A percentile compares a stretch with the other conserved stretches of the same genome.
These are phyloP conservation scores for Palythoa grandiflora DNA, from an alignment of 92 coral and sea anemone species.

Conservation along the genomic window DNA sequence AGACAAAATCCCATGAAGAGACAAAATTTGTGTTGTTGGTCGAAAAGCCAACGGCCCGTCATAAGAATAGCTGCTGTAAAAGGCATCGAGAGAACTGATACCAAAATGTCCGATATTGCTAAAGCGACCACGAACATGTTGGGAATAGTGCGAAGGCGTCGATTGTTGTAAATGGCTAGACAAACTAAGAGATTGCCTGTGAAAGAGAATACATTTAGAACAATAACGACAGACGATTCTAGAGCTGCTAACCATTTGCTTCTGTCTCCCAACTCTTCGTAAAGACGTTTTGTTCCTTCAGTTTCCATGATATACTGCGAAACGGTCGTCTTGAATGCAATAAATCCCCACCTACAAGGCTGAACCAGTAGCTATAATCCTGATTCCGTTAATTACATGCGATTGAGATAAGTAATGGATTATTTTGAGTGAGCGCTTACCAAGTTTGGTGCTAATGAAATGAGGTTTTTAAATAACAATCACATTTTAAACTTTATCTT, in stretches of 20 bases:
- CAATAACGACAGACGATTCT: constrained; percentile 16
- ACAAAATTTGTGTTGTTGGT: constrained; percentile 5
- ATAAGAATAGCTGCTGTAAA: constrained; percentile 35
- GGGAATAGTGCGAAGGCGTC: constrained; percentile 49
- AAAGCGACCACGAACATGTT: constrained; percentile 62
- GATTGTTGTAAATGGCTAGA: constrained; percentile 52
- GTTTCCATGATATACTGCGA: neutral
- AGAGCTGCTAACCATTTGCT: constrained; percentile 7
- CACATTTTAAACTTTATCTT: neutral
- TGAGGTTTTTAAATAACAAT: neutral
- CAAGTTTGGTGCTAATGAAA: neutral
- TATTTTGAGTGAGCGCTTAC: neutral
- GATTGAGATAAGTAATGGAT: neutral
- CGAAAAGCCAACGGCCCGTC: constrained; percentile 47
- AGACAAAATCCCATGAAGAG: constrained; percentile 34
- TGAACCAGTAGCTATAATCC: no score
- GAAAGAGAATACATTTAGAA: constrained; percentile 41
- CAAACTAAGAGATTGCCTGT: constrained; percentile 62
- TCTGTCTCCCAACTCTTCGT: neutral
- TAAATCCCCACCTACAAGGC: no score
- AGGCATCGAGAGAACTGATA: constrained; percentile 53
- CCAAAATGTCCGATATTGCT: constrained; percentile 44
- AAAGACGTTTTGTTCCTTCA: neutral
- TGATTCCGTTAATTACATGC: neutral
- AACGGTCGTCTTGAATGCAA: neutral